Evolutionary conservation across 2,888 invertebrate species (phyloP), one percentile per base, ranked within the genome.

Genomic region (Tetrapedia diversipes): DNA sequence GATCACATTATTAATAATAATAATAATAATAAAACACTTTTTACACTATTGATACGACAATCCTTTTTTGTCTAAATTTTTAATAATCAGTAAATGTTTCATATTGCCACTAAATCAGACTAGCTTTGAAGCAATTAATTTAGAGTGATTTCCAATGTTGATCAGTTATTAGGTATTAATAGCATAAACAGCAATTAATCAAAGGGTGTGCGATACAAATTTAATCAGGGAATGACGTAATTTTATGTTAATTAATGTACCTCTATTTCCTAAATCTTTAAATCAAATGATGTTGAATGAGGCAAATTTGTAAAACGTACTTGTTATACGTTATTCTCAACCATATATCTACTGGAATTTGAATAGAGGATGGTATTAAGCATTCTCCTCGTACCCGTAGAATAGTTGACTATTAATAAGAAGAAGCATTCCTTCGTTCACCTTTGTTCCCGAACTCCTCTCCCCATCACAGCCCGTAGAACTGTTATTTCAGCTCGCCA

Each of bases 351-450:
- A 41, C n/a, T 37, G 60, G 24, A 61, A n/a, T 43, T 61, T 45
- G 32, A 22, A 47, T 49, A 76, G 34, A 19, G 51, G 16, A 49
- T 54, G 64, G 37, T 71, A 63, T 82, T 71, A 69, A 74, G 63
- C 34, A 69, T 70, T 73, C 59, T 49, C 14, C 8, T 64, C 69
- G 34, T 57, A 65, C 29, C 24, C 63, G 43, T 45, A 53, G 51
- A 72, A 66, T 41, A 66, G 59, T 43, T 49, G 63, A 59, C 69
- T 74, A 81, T 81, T 81, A 82, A 81, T 82, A 81, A 68, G 47
- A 53, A 57, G 45, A 53, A 59, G 53, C 68, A 71, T 64, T 61
- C 49, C 65, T 37, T 64, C 47, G 53, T 69, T 65, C 57, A 56
- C 45, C 75, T 65, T 82, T 79, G 77, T 82, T 72, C 73, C 60